Conservation (phyloP, 64 coral and sea anemone genomes). For the Montipora sp. region DNA sequence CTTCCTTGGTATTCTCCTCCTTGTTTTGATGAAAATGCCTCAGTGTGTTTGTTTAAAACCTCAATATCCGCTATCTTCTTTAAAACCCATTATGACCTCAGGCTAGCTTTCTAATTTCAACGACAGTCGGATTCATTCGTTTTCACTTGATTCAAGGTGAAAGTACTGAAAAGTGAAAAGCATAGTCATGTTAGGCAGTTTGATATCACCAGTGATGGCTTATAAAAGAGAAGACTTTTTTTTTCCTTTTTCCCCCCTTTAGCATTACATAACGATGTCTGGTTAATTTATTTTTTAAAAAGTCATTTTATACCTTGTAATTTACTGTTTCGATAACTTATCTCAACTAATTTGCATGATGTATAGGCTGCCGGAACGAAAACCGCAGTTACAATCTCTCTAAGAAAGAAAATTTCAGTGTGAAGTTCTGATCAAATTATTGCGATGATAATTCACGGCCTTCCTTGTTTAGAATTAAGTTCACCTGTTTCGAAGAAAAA, state of each 20-base stretch:
- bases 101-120: neutral
- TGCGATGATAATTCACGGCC: neutral
- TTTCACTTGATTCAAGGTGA: too few species aligned
- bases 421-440: neutral
- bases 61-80: constrained; percentile 18
- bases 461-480: neutral
- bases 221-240: too few species aligned
- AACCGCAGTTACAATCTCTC: too few species aligned
- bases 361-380: too few species aligned
- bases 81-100: neutral
- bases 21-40: neutral
- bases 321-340: neutral
- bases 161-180: too few species aligned
- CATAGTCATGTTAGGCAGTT: neutral
- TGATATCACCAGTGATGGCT: neutral
- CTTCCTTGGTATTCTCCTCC: neutral
- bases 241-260: too few species aligned
- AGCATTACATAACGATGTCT: too few species aligned
- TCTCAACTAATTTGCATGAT: neutral
- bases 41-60: neutral
- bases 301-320: neutral
- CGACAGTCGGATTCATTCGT: neutral
- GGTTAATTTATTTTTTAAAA: too few species aligned
- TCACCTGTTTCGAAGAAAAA: neutral
- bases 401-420: too few species aligned